Conservation (phyloP, 92 coral and sea anemone species). For the Chrysogorgia sp. region DNA sequence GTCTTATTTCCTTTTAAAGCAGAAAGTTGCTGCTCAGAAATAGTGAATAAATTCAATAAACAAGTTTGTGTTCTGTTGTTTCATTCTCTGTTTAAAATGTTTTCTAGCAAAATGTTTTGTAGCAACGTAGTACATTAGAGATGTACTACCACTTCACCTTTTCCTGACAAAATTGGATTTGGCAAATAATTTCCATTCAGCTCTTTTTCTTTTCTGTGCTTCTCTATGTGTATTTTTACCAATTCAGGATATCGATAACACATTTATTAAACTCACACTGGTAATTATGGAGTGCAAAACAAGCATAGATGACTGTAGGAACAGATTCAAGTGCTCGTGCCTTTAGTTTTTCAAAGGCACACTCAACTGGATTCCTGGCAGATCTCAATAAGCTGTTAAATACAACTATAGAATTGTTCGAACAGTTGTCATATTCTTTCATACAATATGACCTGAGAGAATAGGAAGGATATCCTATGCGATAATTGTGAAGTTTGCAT, state of each 20-base stretch:
- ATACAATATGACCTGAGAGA: constrained; percentile 62
- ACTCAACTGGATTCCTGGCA: constrained; percentile 59
- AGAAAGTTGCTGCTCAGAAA: neutral
- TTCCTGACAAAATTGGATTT: constrained; percentile 12
- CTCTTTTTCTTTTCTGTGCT: constrained; percentile 16
- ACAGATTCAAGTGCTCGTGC: constrained; percentile 46
- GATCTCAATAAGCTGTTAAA: constrained; percentile 58
- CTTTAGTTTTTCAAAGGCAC: constrained; percentile 61
- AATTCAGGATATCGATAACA: constrained; percentile 19
- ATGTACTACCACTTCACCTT: constrained; percentile 14
- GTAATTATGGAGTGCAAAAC: constrained; percentile 57
- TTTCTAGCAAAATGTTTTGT: no score
- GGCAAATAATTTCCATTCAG: neutral
- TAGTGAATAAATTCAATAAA: neutral
- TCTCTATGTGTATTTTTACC: constrained; percentile 6
- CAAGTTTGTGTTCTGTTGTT: constrained; percentile 1
- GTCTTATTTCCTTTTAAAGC: no score
- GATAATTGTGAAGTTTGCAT: constrained; percentile 49
- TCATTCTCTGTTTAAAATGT: neutral
- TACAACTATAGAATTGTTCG: constrained; percentile 50
- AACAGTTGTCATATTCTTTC: constrained; percentile 61
- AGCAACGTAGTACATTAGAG: constrained; percentile 1
- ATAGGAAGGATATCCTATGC: constrained; percentile 66
- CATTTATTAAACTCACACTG: constrained; percentile 50
- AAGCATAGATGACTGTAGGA: constrained; percentile 56